Evolutionary conservation across 2,797 vertebrate genomes (phyloP).

Genomic region (Gephyroberyx darwinii): DNA sequence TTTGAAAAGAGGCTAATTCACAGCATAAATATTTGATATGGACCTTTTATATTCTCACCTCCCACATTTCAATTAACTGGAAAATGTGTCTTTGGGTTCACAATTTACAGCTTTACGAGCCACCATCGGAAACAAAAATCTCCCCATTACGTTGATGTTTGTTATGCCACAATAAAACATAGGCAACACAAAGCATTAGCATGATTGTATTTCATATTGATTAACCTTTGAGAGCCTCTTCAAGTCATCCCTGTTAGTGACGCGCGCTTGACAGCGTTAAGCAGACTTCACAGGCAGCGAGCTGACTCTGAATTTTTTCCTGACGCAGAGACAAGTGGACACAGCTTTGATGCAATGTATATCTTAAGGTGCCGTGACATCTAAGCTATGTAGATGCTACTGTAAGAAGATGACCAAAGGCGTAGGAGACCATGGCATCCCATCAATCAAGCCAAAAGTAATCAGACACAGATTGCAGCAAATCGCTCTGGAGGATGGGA

Average conservation of each 20-base stretch:
- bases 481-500: slow-evolving; percentile 69
- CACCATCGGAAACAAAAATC: slow-evolving; percentile 17
- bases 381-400: slow-evolving; percentile 20
- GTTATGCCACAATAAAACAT: slow-evolving; percentile 45
- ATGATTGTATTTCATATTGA: slow-evolving; percentile 46
- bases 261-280: slow-evolving; percentile 17
- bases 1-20: slow-evolving; percentile 75
- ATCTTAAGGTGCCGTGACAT: slow-evolving; percentile 5
- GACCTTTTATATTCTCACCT: slow-evolving; percentile 66
- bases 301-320: slow-evolving; percentile 3
- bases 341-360: slow-evolving; percentile 5
- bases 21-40: slow-evolving; percentile 77
- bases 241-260: slow-evolving; percentile 20
- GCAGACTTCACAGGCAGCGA: slow-evolving; percentile 15
- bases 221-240: slow-evolving; percentile 46
- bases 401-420: slow-evolving; percentile 26
- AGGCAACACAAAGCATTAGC: slow-evolving; percentile 42
- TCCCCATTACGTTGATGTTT: slow-evolving; percentile 41
- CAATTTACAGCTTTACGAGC: slow-evolving; percentile 28
- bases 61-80: slow-evolving; percentile 70
- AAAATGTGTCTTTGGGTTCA: slow-evolving; percentile 53
- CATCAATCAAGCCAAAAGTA: slow-evolving; percentile 70
- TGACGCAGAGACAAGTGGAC: slow-evolving; percentile 5
- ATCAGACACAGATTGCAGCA: slow-evolving; percentile 71
- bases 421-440: slow-evolving; percentile 41